Conservation (phyloP, 1,140 invertebrate genomes). For the Macrosteles quadrilineatus region DNA sequence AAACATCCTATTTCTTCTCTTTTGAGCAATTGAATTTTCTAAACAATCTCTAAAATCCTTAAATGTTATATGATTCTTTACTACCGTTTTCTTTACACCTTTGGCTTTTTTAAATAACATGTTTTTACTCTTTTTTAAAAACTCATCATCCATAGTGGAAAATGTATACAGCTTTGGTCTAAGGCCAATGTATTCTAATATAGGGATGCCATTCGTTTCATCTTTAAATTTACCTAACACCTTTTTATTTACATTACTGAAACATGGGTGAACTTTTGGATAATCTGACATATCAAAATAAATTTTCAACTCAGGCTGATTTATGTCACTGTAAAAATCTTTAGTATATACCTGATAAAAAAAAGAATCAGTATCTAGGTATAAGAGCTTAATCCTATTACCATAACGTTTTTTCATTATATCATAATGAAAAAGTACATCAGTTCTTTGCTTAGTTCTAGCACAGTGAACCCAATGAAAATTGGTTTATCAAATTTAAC, state of each 20-base stretch:
- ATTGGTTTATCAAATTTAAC: slow-evolving; percentile 34
- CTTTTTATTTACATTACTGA: slow-evolving; percentile 48
- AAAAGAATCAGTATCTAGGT: slow-evolving; percentile 50
- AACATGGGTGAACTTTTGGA: slow-evolving; percentile 31
- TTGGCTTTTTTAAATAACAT: slow-evolving; percentile 41
- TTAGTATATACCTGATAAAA: slow-evolving; percentile 45
- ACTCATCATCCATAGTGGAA: slow-evolving; percentile 36
- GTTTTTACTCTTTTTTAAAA: slow-evolving; percentile 13
- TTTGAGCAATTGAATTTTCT: slow-evolving; percentile 12
- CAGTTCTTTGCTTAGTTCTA: slow-evolving; percentile 35
- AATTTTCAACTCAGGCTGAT: slow-evolving; percentile 12
- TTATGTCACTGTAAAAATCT: slow-evolving; percentile 37
- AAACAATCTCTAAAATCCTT: slow-evolving; percentile 35
- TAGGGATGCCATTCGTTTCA: slow-evolving; percentile 49
- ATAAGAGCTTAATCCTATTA: slow-evolving; percentile 42
- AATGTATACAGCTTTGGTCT: slow-evolving; percentile 51
- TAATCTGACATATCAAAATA: slow-evolving; percentile 40
- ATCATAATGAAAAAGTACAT: slow-evolving; percentile 40
- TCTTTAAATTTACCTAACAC: slow-evolving; percentile 55
- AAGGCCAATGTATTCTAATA: slow-evolving; percentile 50
- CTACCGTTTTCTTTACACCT: slow-evolving; percentile 39
- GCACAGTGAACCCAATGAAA: slow-evolving; percentile 27
- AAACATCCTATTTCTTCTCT: slow-evolving; percentile 24
- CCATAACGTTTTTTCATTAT: slow-evolving; percentile 21
- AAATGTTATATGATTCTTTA: slow-evolving; percentile 35